Evolutionary conservation across 2,113 vertebrate genomes (phyloP).

Genomic region (Geococcyx californianus): DNA sequence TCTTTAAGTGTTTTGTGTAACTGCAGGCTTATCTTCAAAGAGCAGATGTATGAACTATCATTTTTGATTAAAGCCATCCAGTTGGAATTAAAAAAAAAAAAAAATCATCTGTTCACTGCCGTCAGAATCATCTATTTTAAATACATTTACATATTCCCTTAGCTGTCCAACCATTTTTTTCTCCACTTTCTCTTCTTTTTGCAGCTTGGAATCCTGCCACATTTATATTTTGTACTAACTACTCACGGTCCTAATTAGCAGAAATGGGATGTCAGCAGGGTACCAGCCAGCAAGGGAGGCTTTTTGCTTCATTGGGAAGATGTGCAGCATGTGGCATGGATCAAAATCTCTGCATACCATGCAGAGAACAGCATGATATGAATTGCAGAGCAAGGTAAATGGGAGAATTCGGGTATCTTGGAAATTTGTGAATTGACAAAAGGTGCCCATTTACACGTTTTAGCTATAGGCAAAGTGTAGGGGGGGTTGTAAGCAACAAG

Average conservation of each 20-base stretch:
- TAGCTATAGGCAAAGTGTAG: not conserved
- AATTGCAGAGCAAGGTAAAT: slow-evolving; percentile 59
- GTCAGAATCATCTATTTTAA: slow-evolving; percentile 54
- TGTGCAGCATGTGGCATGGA: slow-evolving; percentile 67
- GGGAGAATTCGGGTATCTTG: slow-evolving; percentile 5
- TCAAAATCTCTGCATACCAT: slow-evolving; percentile 61
- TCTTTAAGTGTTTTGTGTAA: slow-evolving; percentile 60
- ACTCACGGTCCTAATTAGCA: slow-evolving; percentile 63
- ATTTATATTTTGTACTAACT: slow-evolving; percentile 55
- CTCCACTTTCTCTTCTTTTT: not conserved
- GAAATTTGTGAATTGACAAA: slow-evolving; percentile 40
- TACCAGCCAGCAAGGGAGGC: slow-evolving; percentile 51
- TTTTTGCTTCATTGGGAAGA: slow-evolving; percentile 63
- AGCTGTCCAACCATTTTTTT: slow-evolving; percentile 38
- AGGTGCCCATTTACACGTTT: not conserved
- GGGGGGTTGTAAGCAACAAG: not conserved
- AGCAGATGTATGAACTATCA: slow-evolving; percentile 75
- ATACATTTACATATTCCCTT: slow-evolving; percentile 62
- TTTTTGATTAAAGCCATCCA: slow-evolving; percentile 75
- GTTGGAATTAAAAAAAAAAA: slow-evolving; percentile 31
- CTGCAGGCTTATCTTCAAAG: slow-evolving; percentile 75
- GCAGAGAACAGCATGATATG: slow-evolving; percentile 54
- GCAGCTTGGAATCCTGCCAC: slow-evolving; percentile 42
- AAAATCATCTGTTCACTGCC: slow-evolving; percentile 53
- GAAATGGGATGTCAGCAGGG: slow-evolving; percentile 65